Evolutionary conservation across 2,113 vertebrate species (phyloP), one percentile per base, ranked within the genome.

Genomic region (Leucoraja erinaceus): DNA sequence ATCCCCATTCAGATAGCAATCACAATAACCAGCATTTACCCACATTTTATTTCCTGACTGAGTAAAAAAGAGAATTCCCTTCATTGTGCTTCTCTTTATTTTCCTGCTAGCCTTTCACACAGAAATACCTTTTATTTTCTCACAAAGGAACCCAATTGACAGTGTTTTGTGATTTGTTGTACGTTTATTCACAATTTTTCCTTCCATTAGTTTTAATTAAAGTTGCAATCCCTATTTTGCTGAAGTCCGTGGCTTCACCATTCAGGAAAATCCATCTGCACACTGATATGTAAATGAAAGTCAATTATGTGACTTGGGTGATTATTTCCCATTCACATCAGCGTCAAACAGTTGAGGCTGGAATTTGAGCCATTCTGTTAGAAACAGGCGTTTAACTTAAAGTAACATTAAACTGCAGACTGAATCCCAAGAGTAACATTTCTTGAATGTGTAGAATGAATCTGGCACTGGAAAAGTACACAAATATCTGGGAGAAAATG

Each of bases 281-380:
- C 88, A 91, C 63, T 91, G 25, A 70, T 91, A 91, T 91, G 88
- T 91, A 91, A 91, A 91, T 91, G 38, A 70, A 72, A 72, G 66
- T 16, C 70, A 91, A 91, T 74, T 70, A 68, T n/a, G 83, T 88
- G 83, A 88, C 83, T 88, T 63, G 59, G 59, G 59, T 66, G 56
- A 88, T 88, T 88, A 61, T 88, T 66, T 61, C 12, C n/a, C 83
- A 66, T 63, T 88, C 68, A 91, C 66, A 74, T 91, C 61, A 74
- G 72, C 33, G 68, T 5, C 20, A 6, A 91, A 28, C 83, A 88
- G 14, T 31, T 59, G 20, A 54, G 90, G 90, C 38, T 91, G 90
- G 90, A 91, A 91, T 38, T 47, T 91, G 63, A 91, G 90, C 68
- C 68, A 47, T 68, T 91, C 83, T 91, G 20, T 54, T 72, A 68